Evolutionary conservation across 2,888 invertebrate genomes (phyloP).

Genomic region (Dolichopus griseipennis): DNA sequence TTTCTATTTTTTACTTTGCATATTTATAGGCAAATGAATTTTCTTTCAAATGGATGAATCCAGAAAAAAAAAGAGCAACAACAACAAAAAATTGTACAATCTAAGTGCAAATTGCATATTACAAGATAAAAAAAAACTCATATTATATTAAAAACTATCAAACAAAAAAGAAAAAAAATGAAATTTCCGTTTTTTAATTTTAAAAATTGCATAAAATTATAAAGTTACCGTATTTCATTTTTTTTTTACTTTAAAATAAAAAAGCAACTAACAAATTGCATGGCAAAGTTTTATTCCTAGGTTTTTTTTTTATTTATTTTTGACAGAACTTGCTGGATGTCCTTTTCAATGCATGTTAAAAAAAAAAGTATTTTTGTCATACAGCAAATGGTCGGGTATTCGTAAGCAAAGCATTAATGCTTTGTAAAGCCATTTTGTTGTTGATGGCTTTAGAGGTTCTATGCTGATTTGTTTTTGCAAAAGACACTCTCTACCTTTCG

Average conservation of each 20-base stretch:
- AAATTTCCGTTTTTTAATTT: background rate
- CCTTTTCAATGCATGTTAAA: too few relatives aligned
- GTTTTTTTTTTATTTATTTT: background rate
- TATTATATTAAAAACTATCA: too few relatives aligned
- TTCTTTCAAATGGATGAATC: too few relatives aligned
- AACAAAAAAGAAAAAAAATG: background rate
- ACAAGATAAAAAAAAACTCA: too few relatives aligned
- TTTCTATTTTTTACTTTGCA: too few relatives aligned
- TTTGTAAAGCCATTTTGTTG: background rate
- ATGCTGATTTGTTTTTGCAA: too few relatives aligned
- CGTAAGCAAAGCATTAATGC: background rate
- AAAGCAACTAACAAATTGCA: background rate
- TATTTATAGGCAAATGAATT: too few relatives aligned
- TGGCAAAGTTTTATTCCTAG: background rate
- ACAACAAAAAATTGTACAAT: too few relatives aligned
- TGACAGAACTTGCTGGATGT: too few relatives aligned
- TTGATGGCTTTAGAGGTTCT: background rate
- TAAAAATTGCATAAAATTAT: slow-evolving; percentile 3
- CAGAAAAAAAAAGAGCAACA: too few relatives aligned
- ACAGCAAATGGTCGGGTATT: background rate
- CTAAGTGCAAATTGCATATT: too few relatives aligned
- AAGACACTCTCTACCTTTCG: too few relatives aligned
- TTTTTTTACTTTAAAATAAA: background rate
- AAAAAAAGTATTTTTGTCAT: background rate
- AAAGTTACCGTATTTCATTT: background rate